Evolutionary conservation across 2,888 invertebrate genomes (phyloP).

Genomic region (Aphidius colemani): DNA sequence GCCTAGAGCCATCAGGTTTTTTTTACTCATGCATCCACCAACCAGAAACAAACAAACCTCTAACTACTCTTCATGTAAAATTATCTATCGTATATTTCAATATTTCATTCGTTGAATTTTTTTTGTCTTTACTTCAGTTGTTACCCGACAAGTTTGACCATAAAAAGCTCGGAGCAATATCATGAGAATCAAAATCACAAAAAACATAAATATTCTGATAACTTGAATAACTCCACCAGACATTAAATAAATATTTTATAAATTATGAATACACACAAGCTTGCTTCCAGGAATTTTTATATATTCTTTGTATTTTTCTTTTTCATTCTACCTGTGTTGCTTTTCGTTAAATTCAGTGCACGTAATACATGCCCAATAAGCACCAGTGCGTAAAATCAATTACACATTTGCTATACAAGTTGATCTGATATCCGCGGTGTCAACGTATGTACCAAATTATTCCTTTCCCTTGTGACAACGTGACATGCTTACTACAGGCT

Average conservation of each 20-base stretch:
- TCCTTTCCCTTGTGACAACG: slow-evolving; percentile 9
- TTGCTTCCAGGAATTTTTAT: background rate
- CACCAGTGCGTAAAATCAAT: slow-evolving; percentile 24
- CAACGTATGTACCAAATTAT: slow-evolving; percentile 19
- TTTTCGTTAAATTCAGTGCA: slow-evolving; percentile 18
- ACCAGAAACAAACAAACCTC: slow-evolving; percentile 50
- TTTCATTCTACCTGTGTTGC: background rate
- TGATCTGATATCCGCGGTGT: slow-evolving; percentile 21
- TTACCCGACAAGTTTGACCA: background rate
- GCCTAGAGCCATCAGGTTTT: slow-evolving; percentile 21
- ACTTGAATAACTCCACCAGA: background rate
- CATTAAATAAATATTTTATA: background rate
- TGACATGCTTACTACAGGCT: slow-evolving; percentile 9
- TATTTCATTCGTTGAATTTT: background rate
- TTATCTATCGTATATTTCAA: slow-evolving; percentile 4
- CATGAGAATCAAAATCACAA: background rate
- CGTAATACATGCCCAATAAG: slow-evolving; percentile 25
- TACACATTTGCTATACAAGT: slow-evolving; percentile 17
- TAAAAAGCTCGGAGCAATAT: background rate
- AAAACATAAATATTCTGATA: background rate
- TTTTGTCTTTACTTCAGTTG: slow-evolving; percentile 2
- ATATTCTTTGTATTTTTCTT: background rate
- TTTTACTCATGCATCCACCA: slow-evolving; percentile 40
- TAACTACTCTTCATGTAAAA: slow-evolving; percentile 38
- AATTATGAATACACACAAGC: no score